Conservation (phyloP, 2,113 vertebrate genomes). For the Cygnus buccinator region DNA sequence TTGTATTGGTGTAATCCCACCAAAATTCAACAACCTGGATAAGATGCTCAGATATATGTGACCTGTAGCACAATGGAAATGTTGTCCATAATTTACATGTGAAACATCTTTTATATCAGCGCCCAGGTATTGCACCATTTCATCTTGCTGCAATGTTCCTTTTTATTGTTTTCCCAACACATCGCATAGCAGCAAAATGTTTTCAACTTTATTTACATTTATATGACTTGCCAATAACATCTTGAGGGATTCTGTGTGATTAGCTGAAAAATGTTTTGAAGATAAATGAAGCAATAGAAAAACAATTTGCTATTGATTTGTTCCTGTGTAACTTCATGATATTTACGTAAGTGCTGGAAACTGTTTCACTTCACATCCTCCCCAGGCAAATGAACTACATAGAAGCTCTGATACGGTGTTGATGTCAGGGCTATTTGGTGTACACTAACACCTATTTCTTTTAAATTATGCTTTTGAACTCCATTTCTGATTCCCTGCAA, state of each 20-base stretch:
- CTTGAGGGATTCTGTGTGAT: not conserved
- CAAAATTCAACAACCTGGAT: not conserved
- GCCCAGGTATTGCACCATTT: not conserved
- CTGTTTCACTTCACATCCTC: not conserved
- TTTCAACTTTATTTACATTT: not conserved
- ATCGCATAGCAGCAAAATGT: not conserved
- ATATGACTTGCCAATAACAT: not conserved
- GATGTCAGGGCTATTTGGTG: not conserved
- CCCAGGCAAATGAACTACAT: not conserved
- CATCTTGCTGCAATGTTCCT: not conserved
- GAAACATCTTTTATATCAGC: not conserved
- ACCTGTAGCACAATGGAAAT: not conserved
- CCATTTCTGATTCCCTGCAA: not conserved
- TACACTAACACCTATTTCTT: not conserved
- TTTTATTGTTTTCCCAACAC: not conserved
- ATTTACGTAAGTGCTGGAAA: not conserved
- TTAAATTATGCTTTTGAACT: not conserved
- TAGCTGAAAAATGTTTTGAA: not conserved
- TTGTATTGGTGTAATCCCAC: not conserved
- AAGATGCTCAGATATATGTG: not conserved
- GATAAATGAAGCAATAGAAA: conserved; percentile 1
- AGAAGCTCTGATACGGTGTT: fast-evolving
- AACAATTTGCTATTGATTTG: not conserved
- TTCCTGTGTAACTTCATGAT: not conserved
- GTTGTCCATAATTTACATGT: not conserved